These are phyloP conservation scores for Drosophila acutilabella DNA, from an alignment of 2,888 invertebrate genomes.

Conservation along the genomic window DNA sequence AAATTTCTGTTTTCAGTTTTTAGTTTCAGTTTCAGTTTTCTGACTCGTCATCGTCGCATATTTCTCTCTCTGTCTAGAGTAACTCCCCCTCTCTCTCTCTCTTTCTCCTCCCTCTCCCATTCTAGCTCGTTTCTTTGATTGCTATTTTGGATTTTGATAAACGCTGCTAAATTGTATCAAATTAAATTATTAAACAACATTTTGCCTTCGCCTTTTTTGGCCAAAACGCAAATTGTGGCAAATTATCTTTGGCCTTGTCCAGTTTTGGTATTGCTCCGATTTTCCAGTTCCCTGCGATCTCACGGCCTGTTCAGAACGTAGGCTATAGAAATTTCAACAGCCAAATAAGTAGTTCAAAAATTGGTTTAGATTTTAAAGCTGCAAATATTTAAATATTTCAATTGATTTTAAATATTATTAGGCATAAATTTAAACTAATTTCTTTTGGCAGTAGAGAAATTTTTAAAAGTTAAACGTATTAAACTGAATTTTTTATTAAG, in stretches of 20 bases:
- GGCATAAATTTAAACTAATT: too few relatives aligned
- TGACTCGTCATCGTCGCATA: slow-evolving; percentile 51
- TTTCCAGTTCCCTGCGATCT: slow-evolving; percentile 13
- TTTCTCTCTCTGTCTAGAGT: slow-evolving; percentile 12
- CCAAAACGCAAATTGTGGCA: slow-evolving; percentile 74
- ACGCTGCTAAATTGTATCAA: slow-evolving; percentile 84
- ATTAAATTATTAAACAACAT: slow-evolving; percentile 84
- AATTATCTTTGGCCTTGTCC: slow-evolving; percentile 82
- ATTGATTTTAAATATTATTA: too few relatives aligned
- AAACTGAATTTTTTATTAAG: too few relatives aligned
- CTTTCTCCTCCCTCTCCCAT: slow-evolving; percentile 23
- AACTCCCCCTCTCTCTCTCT: slow-evolving; percentile 17
- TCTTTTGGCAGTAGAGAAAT: too few relatives aligned
- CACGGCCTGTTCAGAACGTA: neutral
- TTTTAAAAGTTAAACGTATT: too few relatives aligned
- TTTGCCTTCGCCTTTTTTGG: slow-evolving; percentile 62
- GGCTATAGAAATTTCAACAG: neutral
- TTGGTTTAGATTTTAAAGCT: neutral
- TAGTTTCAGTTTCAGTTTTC: slow-evolving; percentile 37
- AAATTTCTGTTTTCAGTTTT: slow-evolving; percentile 14
- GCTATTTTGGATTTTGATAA: slow-evolving; percentile 74
- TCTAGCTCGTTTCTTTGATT: slow-evolving; percentile 35
- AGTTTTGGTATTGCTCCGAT: slow-evolving; percentile 60
- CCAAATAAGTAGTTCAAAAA: neutral
- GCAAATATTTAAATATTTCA: too few relatives aligned